Percentiles rank a stretch among this genome's conserved stretches.
Conservation (phyloP, 2,797 vertebrate genomes). For the Hippopotamyrus pictus region DNA sequence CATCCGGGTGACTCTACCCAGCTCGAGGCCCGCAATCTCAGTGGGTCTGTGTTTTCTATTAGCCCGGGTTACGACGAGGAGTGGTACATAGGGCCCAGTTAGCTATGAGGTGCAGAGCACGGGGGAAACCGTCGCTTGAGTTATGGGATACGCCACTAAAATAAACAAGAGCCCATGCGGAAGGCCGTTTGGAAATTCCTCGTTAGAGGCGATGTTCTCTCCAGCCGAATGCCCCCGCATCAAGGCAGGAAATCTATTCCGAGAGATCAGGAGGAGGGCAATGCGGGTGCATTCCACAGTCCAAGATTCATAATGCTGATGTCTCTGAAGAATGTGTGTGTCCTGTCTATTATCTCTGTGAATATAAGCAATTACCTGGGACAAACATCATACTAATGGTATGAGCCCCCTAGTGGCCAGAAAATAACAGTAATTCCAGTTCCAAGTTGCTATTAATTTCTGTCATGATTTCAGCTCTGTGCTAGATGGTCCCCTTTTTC, state of each 20-base stretch:
- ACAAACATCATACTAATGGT: slow-evolving; percentile 18
- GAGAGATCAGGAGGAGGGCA: background rate
- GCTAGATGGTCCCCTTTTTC: slow-evolving; percentile 37
- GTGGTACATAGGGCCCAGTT: background rate
- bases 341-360: background rate
- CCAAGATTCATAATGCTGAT: background rate
- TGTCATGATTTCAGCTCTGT: slow-evolving; percentile 38
- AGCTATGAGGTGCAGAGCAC: background rate
- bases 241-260: background rate
- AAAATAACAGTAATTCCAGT: background rate
- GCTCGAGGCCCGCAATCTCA: background rate
- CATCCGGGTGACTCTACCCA: background rate
- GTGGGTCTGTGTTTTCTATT: background rate
- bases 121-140: background rate
- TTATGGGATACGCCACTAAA: background rate
- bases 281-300: background rate
- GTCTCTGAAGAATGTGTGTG: background rate
- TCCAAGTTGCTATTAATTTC: slow-evolving; percentile 20
- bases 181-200: background rate
- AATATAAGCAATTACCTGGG: background rate
- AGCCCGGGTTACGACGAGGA: background rate
- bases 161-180: background rate
- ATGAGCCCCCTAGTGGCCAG: slow-evolving; percentile 39
- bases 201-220: background rate
- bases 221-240: background rate